Percentiles rank a stretch among this genome's conserved stretches.
Conservation (phyloP, 2,797 vertebrate genomes). For the Limosa lapponica region DNA sequence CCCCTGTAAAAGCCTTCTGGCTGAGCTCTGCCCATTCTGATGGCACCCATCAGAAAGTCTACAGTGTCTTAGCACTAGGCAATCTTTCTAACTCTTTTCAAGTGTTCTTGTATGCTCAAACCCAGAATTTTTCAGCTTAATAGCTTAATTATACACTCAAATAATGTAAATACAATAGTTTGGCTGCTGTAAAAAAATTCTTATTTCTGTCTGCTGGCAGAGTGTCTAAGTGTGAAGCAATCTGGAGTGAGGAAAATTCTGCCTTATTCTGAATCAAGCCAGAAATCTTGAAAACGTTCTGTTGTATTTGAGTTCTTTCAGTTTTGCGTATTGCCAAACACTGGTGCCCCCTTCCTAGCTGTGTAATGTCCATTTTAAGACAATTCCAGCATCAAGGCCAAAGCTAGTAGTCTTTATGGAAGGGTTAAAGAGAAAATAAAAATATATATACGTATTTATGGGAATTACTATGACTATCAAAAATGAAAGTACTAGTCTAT, state of each 20-base stretch:
- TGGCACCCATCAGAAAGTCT: neutral
- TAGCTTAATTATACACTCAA: constrained; percentile 69
- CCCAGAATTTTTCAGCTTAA: constrained; percentile 53
- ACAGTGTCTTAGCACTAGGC: neutral
- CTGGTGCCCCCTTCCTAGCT: neutral
- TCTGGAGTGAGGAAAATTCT: constrained; percentile 61
- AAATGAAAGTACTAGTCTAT: neutral
- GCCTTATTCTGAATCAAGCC: constrained; percentile 48
- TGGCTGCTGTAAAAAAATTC: constrained; percentile 33
- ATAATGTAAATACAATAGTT: constrained; percentile 74
- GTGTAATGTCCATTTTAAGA: neutral
- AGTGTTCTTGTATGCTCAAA: neutral
- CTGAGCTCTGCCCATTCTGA: neutral
- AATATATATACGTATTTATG: too few relatives aligned
- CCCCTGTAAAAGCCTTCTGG: neutral
- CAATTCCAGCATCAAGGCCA: constrained; percentile 21
- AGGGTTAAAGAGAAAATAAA: neutral
- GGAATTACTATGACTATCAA: neutral
- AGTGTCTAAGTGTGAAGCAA: constrained; percentile 49
- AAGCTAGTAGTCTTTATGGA: neutral
- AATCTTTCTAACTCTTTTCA: neutral
- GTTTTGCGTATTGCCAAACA: neutral
- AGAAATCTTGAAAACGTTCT: constrained; percentile 51
- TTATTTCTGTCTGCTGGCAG: constrained; percentile 65
- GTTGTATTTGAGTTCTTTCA: constrained; percentile 32